These are phyloP conservation scores for Hylaeus anthracinus DNA, from an alignment of 1,140 invertebrate genomes.

Conservation along the genomic window DNA sequence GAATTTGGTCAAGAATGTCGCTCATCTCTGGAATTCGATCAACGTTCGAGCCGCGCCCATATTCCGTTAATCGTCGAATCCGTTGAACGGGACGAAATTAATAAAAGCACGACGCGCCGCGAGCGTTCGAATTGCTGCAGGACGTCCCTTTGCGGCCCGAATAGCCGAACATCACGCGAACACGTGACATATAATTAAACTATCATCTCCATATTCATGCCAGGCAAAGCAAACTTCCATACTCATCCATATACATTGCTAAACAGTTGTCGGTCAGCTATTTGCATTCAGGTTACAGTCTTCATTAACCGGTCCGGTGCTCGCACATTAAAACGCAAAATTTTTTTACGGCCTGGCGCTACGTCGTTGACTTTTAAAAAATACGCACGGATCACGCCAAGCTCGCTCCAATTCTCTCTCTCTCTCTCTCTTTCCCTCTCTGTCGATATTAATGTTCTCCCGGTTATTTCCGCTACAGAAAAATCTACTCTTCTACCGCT, in stretches of 20 bases:
- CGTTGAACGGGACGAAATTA: conserved; percentile 6
- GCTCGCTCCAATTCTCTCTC: too few species aligned
- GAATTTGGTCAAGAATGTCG: too few species aligned
- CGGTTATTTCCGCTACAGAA: background rate
- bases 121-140: conserved; percentile 20
- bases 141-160: conserved; percentile 16
- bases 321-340: conserved; percentile 33
- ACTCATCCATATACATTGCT: conserved; percentile 51
- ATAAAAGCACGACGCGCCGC: conserved; percentile 7
- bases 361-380: conserved; percentile 28
- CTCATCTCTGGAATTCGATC: too few species aligned
- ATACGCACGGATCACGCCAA: conserved; percentile 15
- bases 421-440: background rate
- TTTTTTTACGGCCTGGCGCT: background rate
- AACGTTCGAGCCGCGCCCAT: background rate
- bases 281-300: conserved; percentile 46
- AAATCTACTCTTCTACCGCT: background rate
- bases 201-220: conserved; percentile 54
- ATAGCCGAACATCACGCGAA: conserved; percentile 40
- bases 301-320: conserved; percentile 37
- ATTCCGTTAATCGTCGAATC: background rate
- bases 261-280: conserved; percentile 48
- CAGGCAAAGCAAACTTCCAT: conserved; percentile 45
- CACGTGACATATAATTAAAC: conserved; percentile 52
- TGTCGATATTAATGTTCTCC: background rate